Evolutionary conservation across 64 coral and sea anemone genomes (phyloP).

Genomic region (Acropora tenuis): DNA sequence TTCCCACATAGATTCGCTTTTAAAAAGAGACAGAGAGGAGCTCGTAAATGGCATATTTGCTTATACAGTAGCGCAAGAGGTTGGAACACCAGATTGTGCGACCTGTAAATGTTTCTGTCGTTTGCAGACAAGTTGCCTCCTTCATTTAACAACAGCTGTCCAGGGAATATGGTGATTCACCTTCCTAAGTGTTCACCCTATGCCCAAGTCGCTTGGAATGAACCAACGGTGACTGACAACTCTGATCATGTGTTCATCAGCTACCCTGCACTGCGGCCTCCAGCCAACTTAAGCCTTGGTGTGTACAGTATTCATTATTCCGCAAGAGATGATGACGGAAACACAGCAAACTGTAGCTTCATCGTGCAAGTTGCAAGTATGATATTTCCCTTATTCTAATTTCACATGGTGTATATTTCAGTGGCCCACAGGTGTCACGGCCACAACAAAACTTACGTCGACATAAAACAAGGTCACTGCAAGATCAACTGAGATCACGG

Average conservation of each 20-base stretch:
- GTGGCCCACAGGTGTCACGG: not conserved
- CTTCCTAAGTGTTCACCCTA: not conserved
- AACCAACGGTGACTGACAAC: conserved; percentile 43
- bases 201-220: conserved; percentile 5
- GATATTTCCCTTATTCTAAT: not conserved
- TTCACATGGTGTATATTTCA: not conserved
- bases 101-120: not conserved
- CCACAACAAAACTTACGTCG: too few relatives aligned
- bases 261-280: conserved; percentile 27
- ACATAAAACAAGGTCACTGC: too few relatives aligned
- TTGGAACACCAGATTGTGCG: not conserved
- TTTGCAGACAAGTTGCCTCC: conserved; percentile 20
- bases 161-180: conserved; percentile 15
- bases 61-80: not conserved
- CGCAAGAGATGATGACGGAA: conserved; percentile 27
- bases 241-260: conserved; percentile 39
- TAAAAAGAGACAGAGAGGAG: too few relatives aligned
- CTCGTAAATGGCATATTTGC: not conserved
- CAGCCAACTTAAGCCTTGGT: conserved; percentile 20
- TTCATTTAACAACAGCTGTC: conserved; percentile 43
- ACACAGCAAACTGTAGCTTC: conserved; percentile 45
- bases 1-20: too few relatives aligned
- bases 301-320: conserved; percentile 21
- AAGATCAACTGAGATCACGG: too few relatives aligned
- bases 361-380: conserved; percentile 52